Conservation (phyloP, 2,113 vertebrate genomes). For the Chlamydotis undulata region DNA sequence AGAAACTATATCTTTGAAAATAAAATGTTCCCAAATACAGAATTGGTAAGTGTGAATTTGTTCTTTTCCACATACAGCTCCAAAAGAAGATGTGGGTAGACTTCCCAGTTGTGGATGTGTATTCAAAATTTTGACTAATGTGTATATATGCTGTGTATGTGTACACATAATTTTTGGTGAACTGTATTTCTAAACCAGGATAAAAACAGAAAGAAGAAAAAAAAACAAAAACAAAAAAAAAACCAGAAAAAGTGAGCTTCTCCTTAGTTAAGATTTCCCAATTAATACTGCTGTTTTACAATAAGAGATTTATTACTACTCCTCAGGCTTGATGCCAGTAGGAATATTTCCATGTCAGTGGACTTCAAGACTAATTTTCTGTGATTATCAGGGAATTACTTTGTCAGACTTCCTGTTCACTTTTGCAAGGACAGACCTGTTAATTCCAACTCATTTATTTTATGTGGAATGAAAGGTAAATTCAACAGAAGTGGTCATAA, state of each 20-base stretch:
- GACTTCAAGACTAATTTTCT: slow-evolving; percentile 71
- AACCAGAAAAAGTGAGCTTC: not conserved
- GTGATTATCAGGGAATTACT: slow-evolving; percentile 74
- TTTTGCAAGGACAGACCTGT: slow-evolving; percentile 68
- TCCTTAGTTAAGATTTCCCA: slow-evolving; percentile 27
- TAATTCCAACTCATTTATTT: slow-evolving; percentile 74
- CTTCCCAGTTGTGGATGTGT: not conserved
- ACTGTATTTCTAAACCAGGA: not conserved
- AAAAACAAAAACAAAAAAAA: too few species aligned
- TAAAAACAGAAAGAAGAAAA: not conserved
- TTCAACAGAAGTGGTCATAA: slow-evolving; percentile 62
- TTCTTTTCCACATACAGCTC: not conserved
- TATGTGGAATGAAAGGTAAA: slow-evolving; percentile 66
- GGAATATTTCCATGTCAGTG: slow-evolving; percentile 73
- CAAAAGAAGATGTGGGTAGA: not conserved
- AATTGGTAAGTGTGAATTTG: not conserved
- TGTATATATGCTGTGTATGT: not conserved
- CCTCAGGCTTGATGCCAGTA: slow-evolving; percentile 61
- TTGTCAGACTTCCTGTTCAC: slow-evolving; percentile 67
- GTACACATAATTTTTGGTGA: not conserved
- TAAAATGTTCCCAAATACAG: not conserved
- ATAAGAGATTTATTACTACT: slow-evolving; percentile 64
- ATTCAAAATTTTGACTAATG: not conserved
- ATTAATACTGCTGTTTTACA: slow-evolving; percentile 12
- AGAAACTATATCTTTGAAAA: not conserved